Conservation (phyloP, 2,113 vertebrate species). For the Aix galericulata region DNA sequence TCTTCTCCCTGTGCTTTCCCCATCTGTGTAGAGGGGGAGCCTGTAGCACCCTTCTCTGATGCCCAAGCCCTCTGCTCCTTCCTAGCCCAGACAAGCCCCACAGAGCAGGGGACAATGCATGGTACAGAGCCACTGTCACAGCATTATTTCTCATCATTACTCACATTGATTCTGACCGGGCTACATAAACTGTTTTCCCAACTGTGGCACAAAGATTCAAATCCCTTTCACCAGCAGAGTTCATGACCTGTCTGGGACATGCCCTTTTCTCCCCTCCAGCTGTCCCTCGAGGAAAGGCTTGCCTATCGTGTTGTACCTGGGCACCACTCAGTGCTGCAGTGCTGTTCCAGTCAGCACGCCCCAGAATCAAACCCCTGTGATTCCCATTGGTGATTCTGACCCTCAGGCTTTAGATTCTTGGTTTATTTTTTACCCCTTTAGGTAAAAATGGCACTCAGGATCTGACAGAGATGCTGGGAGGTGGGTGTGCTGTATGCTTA, state of each 20-base stretch:
- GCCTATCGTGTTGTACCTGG: neutral
- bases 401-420: neutral
- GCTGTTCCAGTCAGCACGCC: neutral
- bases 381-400: neutral
- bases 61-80: neutral
- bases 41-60: neutral
- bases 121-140: neutral
- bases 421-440: neutral
- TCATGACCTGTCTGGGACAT: neutral
- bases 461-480: too few species aligned
- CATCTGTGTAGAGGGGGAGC: neutral
- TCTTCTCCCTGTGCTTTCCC: neutral
- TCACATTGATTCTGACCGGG: constrained; percentile 30
- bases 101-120: neutral
- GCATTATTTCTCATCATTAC: constrained; percentile 28
- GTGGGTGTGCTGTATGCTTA: neutral
- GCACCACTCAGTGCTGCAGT: neutral
- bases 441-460: neutral
- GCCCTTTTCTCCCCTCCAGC: neutral
- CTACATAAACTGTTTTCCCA: neutral
- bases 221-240: neutral
- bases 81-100: neutral
- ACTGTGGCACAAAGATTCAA: neutral
- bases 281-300: neutral
- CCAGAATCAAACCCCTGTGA: neutral